Base-by-base conservation (phyloP, 2,797 vertebrate genomes). In the Sebastes kiyomatsui region DNA sequence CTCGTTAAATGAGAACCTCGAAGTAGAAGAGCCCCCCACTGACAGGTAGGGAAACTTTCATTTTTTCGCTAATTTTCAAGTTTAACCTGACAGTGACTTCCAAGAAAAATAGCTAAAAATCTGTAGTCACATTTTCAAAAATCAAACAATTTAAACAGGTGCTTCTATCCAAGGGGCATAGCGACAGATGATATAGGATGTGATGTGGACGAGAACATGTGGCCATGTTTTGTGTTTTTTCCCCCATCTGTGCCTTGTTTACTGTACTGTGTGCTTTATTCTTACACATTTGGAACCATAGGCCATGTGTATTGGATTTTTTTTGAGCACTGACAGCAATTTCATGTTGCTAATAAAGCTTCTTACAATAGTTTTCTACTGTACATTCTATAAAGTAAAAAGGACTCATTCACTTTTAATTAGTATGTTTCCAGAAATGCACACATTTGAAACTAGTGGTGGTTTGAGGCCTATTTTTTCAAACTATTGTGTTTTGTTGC, bases 1-100 rank as follows among this genome's bases (percentile, higher is more conserved):
- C 76, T 89, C 33, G 46, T 88, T 83, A 86, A 86, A 82, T 32
- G 46, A 62, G 70, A 79, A 66, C 27, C 72, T 84, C 54, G 75
- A 73, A 85, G 80, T 20, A 10, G 27, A 46, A 35, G 72, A 84
- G 69, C 14, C 60, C n/a, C n/a, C 46, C 84, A 38, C 78, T 61
- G 88, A 86, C 74, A 59, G 35, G 30, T 27, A 16, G 14, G 9
- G 46, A 72, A 83, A 75, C 71, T 77, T 86, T 85, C 22, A 6
- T 55, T 79, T 59, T 67, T 32, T 56, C 69, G 6, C 54, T 67
- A 25, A 77, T 62, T 52, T 77, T 73, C 1, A 65, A 73, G 30
- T 52, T 38, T 2, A 82, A 87, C 20, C 33, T 55, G 61, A 11
- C 22, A 35, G 16, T 20, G 20, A 49, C 12, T 67, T 54, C 14